Evolutionary conservation across 2,888 invertebrate species (phyloP).

Genomic region (Sarcophaga rosellei): DNA sequence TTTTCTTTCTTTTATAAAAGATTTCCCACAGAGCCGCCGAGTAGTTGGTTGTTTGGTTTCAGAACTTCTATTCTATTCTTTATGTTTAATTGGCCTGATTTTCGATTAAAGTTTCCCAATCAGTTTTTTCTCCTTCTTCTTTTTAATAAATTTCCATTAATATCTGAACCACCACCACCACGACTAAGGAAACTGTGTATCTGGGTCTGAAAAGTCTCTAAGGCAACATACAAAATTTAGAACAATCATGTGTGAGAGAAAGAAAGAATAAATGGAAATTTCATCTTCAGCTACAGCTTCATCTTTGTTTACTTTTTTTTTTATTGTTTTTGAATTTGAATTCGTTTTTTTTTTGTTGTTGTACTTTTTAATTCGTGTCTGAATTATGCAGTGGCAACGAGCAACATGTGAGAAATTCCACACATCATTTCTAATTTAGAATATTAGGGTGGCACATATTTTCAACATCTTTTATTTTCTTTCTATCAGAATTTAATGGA

Average conservation of each 20-base stretch:
- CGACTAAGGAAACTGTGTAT: not conserved
- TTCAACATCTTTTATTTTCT: no score
- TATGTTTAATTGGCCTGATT: not conserved
- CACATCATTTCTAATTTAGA: not conserved
- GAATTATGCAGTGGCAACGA: not conserved
- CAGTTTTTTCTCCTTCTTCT: not conserved
- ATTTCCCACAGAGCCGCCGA: no score
- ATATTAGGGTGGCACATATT: not conserved
- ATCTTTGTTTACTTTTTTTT: no score
- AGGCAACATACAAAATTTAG: not conserved
- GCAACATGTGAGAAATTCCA: not conserved
- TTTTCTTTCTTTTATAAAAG: not conserved
- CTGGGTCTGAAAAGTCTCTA: not conserved
- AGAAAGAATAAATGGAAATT: not conserved
- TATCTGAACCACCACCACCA: not conserved
- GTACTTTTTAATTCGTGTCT: not conserved
- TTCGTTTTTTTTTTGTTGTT: not conserved
- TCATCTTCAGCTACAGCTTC: no score
- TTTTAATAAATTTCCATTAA: not conserved
- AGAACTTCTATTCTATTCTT: not conserved
- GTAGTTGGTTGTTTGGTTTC: no score
- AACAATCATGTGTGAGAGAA: not conserved
- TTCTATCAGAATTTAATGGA: no score
- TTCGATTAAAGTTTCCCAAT: not conserved
- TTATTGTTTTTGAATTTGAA: no score